A percentile compares a stretch with the other conserved stretches of the same genome.
phyloP scores from a whole-genome alignment of 2,113 vertebrate genomes.

The Phylloscopus whistleri region DNA sequence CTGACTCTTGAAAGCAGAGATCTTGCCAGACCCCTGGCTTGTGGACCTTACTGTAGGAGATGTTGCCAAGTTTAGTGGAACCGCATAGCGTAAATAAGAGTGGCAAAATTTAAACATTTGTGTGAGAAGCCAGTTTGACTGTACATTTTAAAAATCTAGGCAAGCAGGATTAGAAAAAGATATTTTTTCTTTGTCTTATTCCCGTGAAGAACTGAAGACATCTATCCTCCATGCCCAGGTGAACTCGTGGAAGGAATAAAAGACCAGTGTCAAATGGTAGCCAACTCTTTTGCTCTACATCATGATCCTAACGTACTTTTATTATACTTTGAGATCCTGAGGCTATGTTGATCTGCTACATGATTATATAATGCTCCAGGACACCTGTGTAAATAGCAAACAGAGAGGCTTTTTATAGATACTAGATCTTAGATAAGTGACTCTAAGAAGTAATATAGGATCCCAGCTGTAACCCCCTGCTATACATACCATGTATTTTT shows the following conservation, averaged over 20 bases:
- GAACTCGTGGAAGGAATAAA: conserved; percentile 25
- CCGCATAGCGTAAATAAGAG: neutral
- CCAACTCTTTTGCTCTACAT: neutral
- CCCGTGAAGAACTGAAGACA: neutral
- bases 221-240: neutral
- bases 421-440: conserved; percentile 55
- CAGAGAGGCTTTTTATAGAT: conserved; percentile 51
- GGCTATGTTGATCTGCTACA: conserved; percentile 34
- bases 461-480: conserved; percentile 17
- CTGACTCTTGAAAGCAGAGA: neutral
- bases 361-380: conserved; percentile 52
- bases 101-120: neutral
- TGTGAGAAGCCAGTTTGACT: neutral
- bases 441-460: conserved; percentile 20
- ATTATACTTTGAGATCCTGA: conserved; percentile 30
- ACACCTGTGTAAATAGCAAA: conserved; percentile 64
- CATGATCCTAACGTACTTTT: neutral
- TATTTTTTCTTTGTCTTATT: neutral
- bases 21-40: neutral
- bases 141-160: neutral
- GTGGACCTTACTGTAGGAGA: neutral
- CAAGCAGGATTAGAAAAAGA: neutral
- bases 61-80: neutral
- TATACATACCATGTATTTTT: conserved; percentile 8
- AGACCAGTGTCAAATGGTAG: neutral